These are phyloP conservation scores for Dromiciops gliroides DNA, from an alignment of 2,113 vertebrate species.

Conservation along the genomic window DNA sequence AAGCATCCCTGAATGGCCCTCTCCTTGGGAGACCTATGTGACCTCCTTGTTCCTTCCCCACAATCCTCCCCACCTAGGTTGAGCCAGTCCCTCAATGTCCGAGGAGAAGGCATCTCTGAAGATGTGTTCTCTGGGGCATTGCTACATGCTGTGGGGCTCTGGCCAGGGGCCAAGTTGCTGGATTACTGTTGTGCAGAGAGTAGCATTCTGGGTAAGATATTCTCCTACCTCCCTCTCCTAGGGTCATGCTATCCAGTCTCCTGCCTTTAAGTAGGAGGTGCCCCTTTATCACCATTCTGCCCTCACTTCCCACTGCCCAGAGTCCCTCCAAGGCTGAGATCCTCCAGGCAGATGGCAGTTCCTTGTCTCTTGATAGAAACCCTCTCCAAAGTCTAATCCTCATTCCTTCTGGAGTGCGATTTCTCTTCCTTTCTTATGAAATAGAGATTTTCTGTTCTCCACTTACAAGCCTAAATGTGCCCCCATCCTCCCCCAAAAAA, in stretches of 20 bases:
- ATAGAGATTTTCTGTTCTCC: background rate
- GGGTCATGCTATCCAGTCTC: background rate
- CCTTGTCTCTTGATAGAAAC: background rate
- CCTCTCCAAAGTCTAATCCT: background rate
- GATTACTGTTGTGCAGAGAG: conserved; percentile 94
- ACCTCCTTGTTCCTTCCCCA: background rate
- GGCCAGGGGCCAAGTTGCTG: conserved; percentile 90
- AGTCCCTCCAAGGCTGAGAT: background rate
- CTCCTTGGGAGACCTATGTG: background rate
- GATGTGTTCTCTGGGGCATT: conserved; percentile 86
- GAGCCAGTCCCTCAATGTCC: conserved; percentile 88
- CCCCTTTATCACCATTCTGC: background rate
- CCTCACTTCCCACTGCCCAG: background rate
- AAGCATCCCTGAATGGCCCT: background rate
- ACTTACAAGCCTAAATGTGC: background rate
- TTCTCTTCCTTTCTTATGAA: background rate
- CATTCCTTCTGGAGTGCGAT: background rate
- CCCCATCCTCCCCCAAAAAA: background rate
- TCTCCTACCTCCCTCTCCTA: background rate
- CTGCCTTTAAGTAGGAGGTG: background rate
- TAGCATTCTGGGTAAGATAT: conserved; percentile 88
- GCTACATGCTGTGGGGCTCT: conserved; percentile 83
- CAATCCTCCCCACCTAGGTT: conserved; percentile 73
- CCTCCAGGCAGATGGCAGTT: background rate
- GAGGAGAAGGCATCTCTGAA: conserved; percentile 91